These are phyloP conservation scores for Tribolium madens DNA, from an alignment of 1,140 invertebrate genomes.

Conservation along the genomic window DNA sequence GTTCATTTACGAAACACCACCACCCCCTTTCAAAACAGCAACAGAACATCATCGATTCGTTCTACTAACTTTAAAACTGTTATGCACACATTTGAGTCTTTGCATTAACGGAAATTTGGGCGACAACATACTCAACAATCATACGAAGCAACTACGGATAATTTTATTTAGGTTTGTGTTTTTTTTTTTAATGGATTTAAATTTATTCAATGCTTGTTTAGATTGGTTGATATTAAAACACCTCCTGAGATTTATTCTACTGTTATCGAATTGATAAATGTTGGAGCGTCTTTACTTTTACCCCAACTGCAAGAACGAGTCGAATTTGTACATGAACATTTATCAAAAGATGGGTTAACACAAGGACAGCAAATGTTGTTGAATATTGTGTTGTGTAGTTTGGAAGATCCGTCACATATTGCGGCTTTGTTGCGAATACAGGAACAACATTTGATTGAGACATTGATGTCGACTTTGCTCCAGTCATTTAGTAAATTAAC, in stretches of 20 bases:
- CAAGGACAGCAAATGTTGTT: slow-evolving; percentile 75
- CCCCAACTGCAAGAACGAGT: slow-evolving; percentile 73
- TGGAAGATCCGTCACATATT: slow-evolving; percentile 74
- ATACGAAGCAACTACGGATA: slow-evolving; percentile 71
- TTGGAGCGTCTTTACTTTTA: slow-evolving; percentile 72
- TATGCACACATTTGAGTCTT: slow-evolving; percentile 73
- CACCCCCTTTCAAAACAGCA: slow-evolving; percentile 67
- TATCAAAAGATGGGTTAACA: slow-evolving; percentile 71
- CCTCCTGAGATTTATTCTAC: slow-evolving; percentile 69
- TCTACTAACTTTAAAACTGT: slow-evolving; percentile 70
- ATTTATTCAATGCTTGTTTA: slow-evolving; percentile 52
- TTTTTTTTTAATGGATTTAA: slow-evolving; percentile 23
- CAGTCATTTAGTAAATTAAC: slow-evolving; percentile 70
- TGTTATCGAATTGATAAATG: slow-evolving; percentile 71
- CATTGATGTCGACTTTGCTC: slow-evolving; percentile 72
- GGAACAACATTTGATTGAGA: slow-evolving; percentile 65
- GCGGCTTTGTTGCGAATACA: slow-evolving; percentile 70
- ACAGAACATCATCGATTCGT: slow-evolving; percentile 74
- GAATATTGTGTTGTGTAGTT: slow-evolving; percentile 72
- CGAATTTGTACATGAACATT: slow-evolving; percentile 71
- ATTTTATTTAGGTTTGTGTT: slow-evolving; percentile 68
- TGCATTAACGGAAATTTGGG: slow-evolving; percentile 69
- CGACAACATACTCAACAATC: slow-evolving; percentile 67
- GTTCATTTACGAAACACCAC: slow-evolving; percentile 66
- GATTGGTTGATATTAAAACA: slow-evolving; percentile 73